These are phyloP conservation scores for Trochalopteron elliotii DNA, from an alignment of 2,113 vertebrate species.

Conservation along the genomic window DNA sequence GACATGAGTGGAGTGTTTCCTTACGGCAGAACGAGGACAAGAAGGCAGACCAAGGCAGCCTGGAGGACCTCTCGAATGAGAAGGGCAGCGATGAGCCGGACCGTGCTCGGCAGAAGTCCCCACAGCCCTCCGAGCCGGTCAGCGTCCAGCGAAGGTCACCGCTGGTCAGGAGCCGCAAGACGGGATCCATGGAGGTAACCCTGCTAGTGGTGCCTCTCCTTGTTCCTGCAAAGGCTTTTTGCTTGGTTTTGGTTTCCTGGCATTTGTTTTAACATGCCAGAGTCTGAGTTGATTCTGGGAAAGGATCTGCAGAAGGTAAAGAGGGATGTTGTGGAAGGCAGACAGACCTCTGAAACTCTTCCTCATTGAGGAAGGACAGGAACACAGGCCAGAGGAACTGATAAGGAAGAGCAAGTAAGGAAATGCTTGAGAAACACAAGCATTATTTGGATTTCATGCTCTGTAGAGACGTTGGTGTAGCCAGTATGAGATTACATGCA, in stretches of 20 bases:
- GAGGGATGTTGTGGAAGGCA: not conserved
- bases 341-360: not conserved
- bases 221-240: not conserved
- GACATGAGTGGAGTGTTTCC: not conserved
- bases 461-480: not conserved
- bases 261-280: not conserved
- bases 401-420: not conserved
- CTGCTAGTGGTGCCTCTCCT: rapidly evolving
- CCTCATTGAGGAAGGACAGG: not conserved
- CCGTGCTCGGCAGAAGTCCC: constrained; percentile 72
- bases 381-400: not conserved
- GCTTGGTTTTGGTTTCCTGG: not conserved
- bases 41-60: constrained; percentile 86
- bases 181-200: constrained; percentile 96
- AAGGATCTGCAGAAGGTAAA: not conserved
- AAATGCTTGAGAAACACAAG: not conserved
- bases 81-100: constrained; percentile 80
- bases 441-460: not conserved
- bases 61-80: constrained; percentile 81
- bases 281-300: not conserved
- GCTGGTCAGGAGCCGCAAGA: constrained; percentile 89
- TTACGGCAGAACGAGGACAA: constrained; percentile 85
- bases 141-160: constrained; percentile 85
- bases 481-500: not conserved
- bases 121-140: constrained; percentile 76